Evolutionary conservation across 2,888 invertebrate genomes (phyloP).

Genomic region (Patella pellucida): DNA sequence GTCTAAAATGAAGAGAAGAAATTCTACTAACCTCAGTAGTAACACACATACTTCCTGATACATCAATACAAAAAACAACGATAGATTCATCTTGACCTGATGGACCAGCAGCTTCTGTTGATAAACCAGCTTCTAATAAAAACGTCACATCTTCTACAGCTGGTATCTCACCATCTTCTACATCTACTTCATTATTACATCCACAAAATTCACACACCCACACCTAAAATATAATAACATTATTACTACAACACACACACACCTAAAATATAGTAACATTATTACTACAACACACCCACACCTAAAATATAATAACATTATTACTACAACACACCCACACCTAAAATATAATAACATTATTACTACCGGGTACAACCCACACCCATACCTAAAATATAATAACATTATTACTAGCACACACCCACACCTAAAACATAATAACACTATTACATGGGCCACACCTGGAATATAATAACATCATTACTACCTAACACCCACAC

Average conservation of each 20-base stretch:
- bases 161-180: slow-evolving; percentile 66
- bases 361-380: too few species aligned
- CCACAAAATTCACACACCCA: slow-evolving; percentile 69
- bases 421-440: too few species aligned
- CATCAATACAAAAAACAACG: slow-evolving; percentile 68
- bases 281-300: background rate
- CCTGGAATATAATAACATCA: slow-evolving; percentile 33
- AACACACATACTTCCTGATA: slow-evolving; percentile 70
- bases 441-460: slow-evolving; percentile 47
- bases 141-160: slow-evolving; percentile 62
- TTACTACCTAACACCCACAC: background rate
- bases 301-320: background rate
- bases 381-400: too few species aligned
- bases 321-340: background rate
- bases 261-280: slow-evolving; percentile 38
- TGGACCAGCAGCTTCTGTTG: slow-evolving; percentile 57
- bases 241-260: slow-evolving; percentile 40
- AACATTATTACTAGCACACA: too few species aligned
- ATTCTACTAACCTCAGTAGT: slow-evolving; percentile 58
- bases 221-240: slow-evolving; percentile 37
- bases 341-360: background rate
- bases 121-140: slow-evolving; percentile 63
- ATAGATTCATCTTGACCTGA: slow-evolving; percentile 61
- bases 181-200: slow-evolving; percentile 52
- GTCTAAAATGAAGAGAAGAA: too few species aligned